phyloP scores from a whole-genome alignment of 2,113 vertebrate genomes.

The Rhinogobius similis region DNA sequence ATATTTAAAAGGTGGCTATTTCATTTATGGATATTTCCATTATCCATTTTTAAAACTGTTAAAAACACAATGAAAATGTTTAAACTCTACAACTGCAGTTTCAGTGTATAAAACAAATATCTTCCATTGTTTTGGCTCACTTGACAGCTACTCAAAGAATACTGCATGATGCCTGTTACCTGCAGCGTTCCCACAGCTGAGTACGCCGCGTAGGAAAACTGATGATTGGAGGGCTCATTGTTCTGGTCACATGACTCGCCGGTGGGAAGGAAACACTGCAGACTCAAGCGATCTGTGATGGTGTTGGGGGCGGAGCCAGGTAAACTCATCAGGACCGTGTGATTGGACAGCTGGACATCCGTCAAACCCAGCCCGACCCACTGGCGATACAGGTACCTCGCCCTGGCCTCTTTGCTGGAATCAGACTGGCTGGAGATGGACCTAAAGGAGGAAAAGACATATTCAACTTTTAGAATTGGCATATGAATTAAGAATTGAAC shows the following conservation, averaged over 20 bases:
- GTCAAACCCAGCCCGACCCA: constrained; percentile 87
- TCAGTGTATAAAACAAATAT: too few species aligned
- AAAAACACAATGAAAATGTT: too few species aligned
- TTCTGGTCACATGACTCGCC: constrained; percentile 79
- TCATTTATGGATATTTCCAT: too few species aligned
- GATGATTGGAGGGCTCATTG: constrained; percentile 59
- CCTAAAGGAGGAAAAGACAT: constrained; percentile 56
- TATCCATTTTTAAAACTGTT: too few species aligned
- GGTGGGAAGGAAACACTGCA: constrained; percentile 86
- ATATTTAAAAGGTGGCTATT: too few species aligned
- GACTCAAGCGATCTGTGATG: constrained; percentile 77
- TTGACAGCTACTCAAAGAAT: too few species aligned
- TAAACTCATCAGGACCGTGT: constrained; percentile 85
- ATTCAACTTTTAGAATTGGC: not conserved
- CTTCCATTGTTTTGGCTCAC: too few species aligned
- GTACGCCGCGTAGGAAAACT: constrained; percentile 87
- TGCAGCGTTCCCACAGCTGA: constrained; percentile 88
- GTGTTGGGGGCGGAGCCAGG: constrained; percentile 84
- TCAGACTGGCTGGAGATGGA: constrained; percentile 77
- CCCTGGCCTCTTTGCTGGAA: constrained; percentile 72
- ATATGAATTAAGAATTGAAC: too few species aligned
- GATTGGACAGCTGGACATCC: constrained; percentile 84
- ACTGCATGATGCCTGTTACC: constrained; percentile 75
- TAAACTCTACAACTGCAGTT: too few species aligned
- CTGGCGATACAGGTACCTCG: constrained; percentile 77